Evolutionary conservation across 1,140 invertebrate genomes (phyloP), one percentile per base, ranked within the genome.

Genomic region (Proctacanthus coquilletti): DNA sequence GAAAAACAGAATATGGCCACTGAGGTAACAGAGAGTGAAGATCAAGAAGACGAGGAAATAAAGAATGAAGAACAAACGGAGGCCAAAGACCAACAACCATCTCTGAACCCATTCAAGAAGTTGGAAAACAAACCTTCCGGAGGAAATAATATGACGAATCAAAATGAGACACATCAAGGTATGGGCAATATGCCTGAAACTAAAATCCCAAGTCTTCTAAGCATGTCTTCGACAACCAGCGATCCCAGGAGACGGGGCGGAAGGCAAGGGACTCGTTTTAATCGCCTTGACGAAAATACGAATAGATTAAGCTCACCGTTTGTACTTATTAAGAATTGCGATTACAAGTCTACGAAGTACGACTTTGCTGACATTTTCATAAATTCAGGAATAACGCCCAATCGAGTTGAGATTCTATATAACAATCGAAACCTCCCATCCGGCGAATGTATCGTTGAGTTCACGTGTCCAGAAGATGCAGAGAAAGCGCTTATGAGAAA

Each of bases 381-480:
- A 0, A 75, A 83, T 31, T 74, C 81, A 14, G 75, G 77, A 9
- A 64, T 86, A 2, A 71, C 75, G 1, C 84, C 85, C 0, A 66
- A 70, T 18, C 71, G 78, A 40, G 83, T 89, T 40, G 80, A 87
- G 48, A 71, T 87, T 40, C 68, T 89, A 56, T 62, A 75, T 10
- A 80, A 77, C 44, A 57, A 71, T 5, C 65, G 66, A 30, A 73
- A 77, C 3, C 65, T 72, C 41, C 78, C 81, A 1, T 72, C 74
- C 1, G 86, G 87, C 1, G 78, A 87, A 45, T 86, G 83, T 23
- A 87, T 84, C 52, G 84, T 86, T 45, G 85, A 92, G 52, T 92
- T 93, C 52, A 60, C 65, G 8, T 71, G 68, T 11, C 41, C 60
- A 0, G 68, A 73, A 19, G 80, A 89, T 48, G 81, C 81, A 2